phyloP scores from a whole-genome alignment of 2,797 vertebrate genomes.

The Falco concolor region DNA sequence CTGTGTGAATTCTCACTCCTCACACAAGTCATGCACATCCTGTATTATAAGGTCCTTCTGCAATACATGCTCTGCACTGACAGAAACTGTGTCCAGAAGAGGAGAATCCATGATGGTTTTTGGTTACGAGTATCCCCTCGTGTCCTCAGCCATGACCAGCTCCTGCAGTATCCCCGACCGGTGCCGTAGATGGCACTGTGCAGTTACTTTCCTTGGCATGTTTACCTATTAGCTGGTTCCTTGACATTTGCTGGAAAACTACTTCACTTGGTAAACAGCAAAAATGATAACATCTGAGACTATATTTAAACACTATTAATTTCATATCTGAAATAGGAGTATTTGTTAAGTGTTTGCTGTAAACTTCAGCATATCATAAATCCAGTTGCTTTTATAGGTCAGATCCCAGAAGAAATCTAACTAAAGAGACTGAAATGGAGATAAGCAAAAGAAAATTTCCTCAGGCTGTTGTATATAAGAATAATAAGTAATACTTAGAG shows the following conservation, averaged over 20 bases:
- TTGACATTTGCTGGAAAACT: background rate
- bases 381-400: slow-evolving; percentile 19
- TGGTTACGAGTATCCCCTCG: background rate
- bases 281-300: background rate
- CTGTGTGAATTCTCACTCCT: background rate
- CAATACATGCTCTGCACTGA: background rate
- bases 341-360: slow-evolving; percentile 7
- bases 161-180: background rate
- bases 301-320: slow-evolving; percentile 21
- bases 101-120: background rate
- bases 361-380: slow-evolving; percentile 15
- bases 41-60: background rate
- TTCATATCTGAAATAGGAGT: background rate
- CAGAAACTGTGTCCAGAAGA: background rate
- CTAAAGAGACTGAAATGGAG: background rate
- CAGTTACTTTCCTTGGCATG: background rate
- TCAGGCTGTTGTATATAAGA: background rate
- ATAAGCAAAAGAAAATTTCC: slow-evolving; percentile 35
- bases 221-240: background rate
- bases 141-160: fast-evolving
- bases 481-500: slow-evolving; percentile 6
- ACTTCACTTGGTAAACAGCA: background rate
- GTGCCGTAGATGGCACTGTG: slow-evolving; percentile 34
- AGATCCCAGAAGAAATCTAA: slow-evolving; percentile 36
- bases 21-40: background rate